Base-by-base conservation (phyloP, 2,113 vertebrate genomes). In the Furnarius figulus region DNA sequence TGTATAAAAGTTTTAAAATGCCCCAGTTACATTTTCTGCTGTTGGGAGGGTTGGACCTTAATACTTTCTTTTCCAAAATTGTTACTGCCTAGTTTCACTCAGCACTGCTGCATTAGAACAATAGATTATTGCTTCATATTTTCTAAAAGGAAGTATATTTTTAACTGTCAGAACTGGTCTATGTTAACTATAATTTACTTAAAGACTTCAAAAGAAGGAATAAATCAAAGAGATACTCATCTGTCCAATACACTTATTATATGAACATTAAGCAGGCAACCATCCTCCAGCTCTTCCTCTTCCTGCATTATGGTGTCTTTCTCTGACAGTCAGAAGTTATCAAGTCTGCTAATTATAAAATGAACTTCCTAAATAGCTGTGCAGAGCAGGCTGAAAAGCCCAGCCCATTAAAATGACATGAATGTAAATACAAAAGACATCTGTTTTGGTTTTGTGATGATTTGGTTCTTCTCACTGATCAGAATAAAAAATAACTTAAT, bases 71-170 rank as follows among this genome's bases (percentile, higher is more conserved):
- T 94, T 85, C 49, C 40, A 85, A 81, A 92, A 91, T 85, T 8
- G 6, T 95, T 93, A 44, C 35, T 16, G 19, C 31, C 79, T 78
- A 46, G 3, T 82, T 88, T 94, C 66, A 74, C 91, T 95, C 86
- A 94, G 63, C 44, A 50, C 67, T 95, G 78, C 71, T 81, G 47
- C 40, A 85, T 2, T 80, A 65, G 27, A 33, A 31, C 30, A 92
- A 78, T 78, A 91, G 92, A 92, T 71, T 95, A 84, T 89, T 90
- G 30, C 35, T 94, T 97, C 65, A 37, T 81, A 15, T 97, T 96
- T 95, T 79, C 72, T 82, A 16, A 83, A 94, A 16, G 28, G 22
- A 92, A 95, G 93, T 86, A 33, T 35, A 42, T 81, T 85, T 91
- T 82, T 93, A 3, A 1, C 63, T 72, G 28, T 70, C 46, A 70